Evolutionary conservation across 2,113 vertebrate genomes (phyloP), one percentile per base, ranked within the genome.

Genomic region (Calypte anna): DNA sequence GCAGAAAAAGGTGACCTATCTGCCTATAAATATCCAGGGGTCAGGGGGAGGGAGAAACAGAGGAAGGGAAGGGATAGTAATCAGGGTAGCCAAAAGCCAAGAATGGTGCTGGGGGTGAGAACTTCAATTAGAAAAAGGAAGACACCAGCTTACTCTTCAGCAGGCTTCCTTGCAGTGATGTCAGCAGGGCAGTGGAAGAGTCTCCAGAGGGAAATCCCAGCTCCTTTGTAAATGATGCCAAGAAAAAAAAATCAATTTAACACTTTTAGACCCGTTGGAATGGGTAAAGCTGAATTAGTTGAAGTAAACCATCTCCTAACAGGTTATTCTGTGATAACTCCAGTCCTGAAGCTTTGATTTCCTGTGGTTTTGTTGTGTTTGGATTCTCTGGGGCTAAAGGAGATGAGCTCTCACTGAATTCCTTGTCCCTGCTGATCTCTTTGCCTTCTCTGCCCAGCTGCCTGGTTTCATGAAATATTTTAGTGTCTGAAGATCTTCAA

Each of bases 1-100:
- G 93, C 91, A 95, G 91, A 96, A 91, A 94, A 94, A 84, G 73
- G 14, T 95, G 90, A 96, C 94, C 94, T 93, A 73, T 76, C 28
- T 84, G 91, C 80, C 95, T 97, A 96, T 95, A 96, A 96, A 96
- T 97, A 97, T 78, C 96, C 90, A 90, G 61, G 90, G 79, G 91
- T 86, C 16, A 3, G 18, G 11, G 40, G 54, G 51, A 86, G 82
- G 90, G 93, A 96, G 85, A 82, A 83, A 51, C 75, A 95, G 93
- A 88, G 95, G 94, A 97, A 94, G 69, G 93, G 96, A 96, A 90
- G 92, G 96, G 95, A 96, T 75, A 86, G 85, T 68, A 94, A 96
- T 96, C 94, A 94, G 88, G 87, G 90, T 9, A 91, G 88, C 86
- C 64, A 93, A 75, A 90, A 96, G 88, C 90, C 90, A 90, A 33